Conservation (phyloP, 2,888 invertebrate genomes). For the Apodemia mormo region DNA sequence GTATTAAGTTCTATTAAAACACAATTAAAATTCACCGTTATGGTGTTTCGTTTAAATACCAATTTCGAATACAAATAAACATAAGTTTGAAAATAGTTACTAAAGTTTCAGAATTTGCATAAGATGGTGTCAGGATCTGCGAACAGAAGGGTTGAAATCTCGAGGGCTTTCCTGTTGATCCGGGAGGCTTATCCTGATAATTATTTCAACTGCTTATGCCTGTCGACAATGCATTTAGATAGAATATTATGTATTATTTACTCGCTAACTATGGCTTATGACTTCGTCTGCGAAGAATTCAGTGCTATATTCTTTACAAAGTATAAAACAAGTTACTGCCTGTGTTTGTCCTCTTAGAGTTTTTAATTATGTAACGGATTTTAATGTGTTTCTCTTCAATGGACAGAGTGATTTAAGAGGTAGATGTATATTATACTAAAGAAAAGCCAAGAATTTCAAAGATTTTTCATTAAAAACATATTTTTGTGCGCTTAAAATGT, state of each 20-base stretch:
- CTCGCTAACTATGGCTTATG: not conserved
- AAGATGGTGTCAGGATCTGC: constrained; percentile 72
- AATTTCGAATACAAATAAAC: constrained; percentile 27
- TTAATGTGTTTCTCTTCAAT: too few relatives aligned
- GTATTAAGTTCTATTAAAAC: constrained; percentile 32
- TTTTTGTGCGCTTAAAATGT: too few relatives aligned
- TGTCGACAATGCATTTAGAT: constrained; percentile 80
- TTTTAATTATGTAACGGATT: too few relatives aligned
- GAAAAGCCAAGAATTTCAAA: too few relatives aligned
- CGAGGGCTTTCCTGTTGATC: constrained; percentile 74
- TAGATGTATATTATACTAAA: too few relatives aligned
- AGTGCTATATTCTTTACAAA: not conserved
- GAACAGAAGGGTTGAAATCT: constrained; percentile 73
- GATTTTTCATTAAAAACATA: too few relatives aligned
- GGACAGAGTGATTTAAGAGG: too few relatives aligned
- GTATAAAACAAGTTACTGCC: too few relatives aligned
- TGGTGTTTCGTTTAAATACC: not conserved
- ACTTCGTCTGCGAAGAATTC: not conserved
- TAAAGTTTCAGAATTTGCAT: constrained; percentile 76
- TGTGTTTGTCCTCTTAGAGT: too few relatives aligned
- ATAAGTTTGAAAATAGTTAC: constrained; percentile 42
- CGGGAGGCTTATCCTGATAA: constrained; percentile 78
- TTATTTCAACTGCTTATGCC: constrained; percentile 82
- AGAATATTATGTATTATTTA: constrained; percentile 78
- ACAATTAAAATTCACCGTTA: constrained; percentile 38